phyloP scores from a whole-genome alignment of 1,140 invertebrate genomes.

The Formica selysi region DNA sequence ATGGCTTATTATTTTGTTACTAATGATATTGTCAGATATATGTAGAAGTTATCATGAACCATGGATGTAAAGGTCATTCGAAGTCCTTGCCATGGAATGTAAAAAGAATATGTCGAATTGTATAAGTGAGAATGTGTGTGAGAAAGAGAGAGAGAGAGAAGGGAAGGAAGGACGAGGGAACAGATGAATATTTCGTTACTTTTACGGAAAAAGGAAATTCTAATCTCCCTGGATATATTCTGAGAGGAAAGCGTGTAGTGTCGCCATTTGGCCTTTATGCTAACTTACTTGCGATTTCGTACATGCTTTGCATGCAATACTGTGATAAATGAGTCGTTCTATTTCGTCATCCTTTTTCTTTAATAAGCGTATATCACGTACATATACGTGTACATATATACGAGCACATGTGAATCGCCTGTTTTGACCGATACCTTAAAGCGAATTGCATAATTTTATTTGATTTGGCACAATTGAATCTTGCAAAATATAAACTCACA shows the following conservation, averaged over 20 bases:
- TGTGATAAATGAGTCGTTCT: slow-evolving; percentile 84
- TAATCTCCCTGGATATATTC: slow-evolving; percentile 42
- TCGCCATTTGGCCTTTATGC: slow-evolving; percentile 80
- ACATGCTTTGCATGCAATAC: slow-evolving; percentile 83
- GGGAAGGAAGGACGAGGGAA: slow-evolving; percentile 30
- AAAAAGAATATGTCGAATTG: slow-evolving; percentile 57
- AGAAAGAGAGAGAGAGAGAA: slow-evolving; percentile 55
- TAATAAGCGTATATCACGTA: slow-evolving; percentile 59
- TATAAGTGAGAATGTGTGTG: slow-evolving; percentile 42
- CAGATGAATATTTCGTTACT: slow-evolving; percentile 68
- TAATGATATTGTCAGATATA: slow-evolving; percentile 77
- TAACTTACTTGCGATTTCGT: slow-evolving; percentile 82
- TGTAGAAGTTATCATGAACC: slow-evolving; percentile 71
- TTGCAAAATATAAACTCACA: neutral
- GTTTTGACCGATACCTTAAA: slow-evolving; percentile 44
- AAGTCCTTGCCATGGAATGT: slow-evolving; percentile 69
- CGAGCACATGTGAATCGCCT: slow-evolving; percentile 44
- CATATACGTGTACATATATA: neutral
- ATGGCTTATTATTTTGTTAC: slow-evolving; percentile 81
- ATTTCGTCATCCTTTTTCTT: slow-evolving; percentile 79
- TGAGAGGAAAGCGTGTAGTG: slow-evolving; percentile 65
- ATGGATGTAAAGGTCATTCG: slow-evolving; percentile 64
- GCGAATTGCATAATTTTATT: neutral
- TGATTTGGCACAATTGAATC: neutral
- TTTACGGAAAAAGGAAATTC: slow-evolving; percentile 63